Evolutionary conservation across 2,113 vertebrate species (phyloP), one percentile per base, ranked within the genome.

Genomic region (Dipodomys merriami): DNA sequence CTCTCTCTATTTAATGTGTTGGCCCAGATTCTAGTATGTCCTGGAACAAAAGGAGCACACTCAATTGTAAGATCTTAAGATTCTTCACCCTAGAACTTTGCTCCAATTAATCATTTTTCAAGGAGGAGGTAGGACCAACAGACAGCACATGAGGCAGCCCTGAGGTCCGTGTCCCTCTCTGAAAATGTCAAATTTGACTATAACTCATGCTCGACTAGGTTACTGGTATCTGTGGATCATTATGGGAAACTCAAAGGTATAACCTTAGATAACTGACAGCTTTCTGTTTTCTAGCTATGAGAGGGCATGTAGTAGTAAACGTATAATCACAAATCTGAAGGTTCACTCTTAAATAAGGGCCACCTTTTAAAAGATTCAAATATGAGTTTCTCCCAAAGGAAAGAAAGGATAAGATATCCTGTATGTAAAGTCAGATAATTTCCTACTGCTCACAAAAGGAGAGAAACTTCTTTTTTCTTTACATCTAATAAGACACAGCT

Each of bases 381-480:
- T 33, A 46, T 27, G 10, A 67, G 69, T 83, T 92, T 82, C 18
- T 23, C 46, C 35, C 73, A 57, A 13, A 80, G 39, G 83, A 65
- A 91, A 91, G 29, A 44, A 13, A 23, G 2, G 91, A 39, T 23
- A 27, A 83, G 67, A 64, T 78, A n/a, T 19, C 86, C 49, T 71
- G 0, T 73, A 86, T 88, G 92, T 60, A 49, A 92, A 73, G 62
- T 82, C 44, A 85, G 44, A 78, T 62, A 13, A 33, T 93, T 95
- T 88, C 74, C 71, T 94, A 83, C 60, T 80, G 18, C 78, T 80
- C 86, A 1, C 82, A 29, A 78, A 92, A 22, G n/a, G 80, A 89
- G 29, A 91, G 71, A 91, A 80, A 71, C 0, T 6, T 71, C 30
- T 67, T 91, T 68, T 80, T n/a, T 93, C 57, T 57, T 57, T 18